A percentile compares a stretch with the other conserved stretches of the same genome.
phyloP scores from a whole-genome alignment of 2,888 invertebrate species.

The Chymomyza fuscimana region DNA sequence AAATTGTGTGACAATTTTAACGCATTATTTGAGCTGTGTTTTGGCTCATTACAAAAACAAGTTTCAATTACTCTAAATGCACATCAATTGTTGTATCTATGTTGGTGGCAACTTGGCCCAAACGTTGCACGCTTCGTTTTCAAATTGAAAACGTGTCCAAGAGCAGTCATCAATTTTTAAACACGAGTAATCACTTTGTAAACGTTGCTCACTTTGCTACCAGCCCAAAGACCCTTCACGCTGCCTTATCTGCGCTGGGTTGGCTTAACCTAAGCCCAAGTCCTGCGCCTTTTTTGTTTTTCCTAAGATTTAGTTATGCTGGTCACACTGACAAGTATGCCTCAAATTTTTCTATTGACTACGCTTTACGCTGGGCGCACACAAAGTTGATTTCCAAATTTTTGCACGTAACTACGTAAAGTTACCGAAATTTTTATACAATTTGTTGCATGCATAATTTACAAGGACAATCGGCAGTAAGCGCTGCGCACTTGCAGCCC shows the following conservation, averaged over 20 bases:
- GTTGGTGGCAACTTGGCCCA: conserved; percentile 7
- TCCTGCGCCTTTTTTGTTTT: background rate
- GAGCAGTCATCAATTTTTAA: conserved; percentile 75
- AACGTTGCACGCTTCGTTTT: conserved; percentile 38
- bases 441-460: conserved; percentile 77
- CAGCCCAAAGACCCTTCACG: background rate
- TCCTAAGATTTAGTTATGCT: conserved; percentile 32
- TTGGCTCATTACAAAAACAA: conserved; percentile 27
- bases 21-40: conserved; percentile 13
- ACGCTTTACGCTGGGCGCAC: background rate
- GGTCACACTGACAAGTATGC: conserved; percentile 52
- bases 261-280: background rate
- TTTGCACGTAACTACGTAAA: conserved; percentile 74
- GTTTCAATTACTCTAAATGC: conserved; percentile 52
- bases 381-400: conserved; percentile 65
- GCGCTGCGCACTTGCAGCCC: conserved; percentile 30
- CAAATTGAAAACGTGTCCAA: conserved; percentile 77
- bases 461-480: conserved; percentile 53
- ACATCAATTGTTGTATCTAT: conserved; percentile 10
- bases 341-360: conserved; percentile 56
- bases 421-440: conserved; percentile 76
- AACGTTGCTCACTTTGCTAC: conserved; percentile 52
- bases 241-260: conserved; percentile 16
- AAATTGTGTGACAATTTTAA: conserved; percentile 54
- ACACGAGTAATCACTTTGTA: conserved; percentile 77